Evolutionary conservation across 1,140 invertebrate species (phyloP).

Genomic region (Drosophila rhopaloa): DNA sequence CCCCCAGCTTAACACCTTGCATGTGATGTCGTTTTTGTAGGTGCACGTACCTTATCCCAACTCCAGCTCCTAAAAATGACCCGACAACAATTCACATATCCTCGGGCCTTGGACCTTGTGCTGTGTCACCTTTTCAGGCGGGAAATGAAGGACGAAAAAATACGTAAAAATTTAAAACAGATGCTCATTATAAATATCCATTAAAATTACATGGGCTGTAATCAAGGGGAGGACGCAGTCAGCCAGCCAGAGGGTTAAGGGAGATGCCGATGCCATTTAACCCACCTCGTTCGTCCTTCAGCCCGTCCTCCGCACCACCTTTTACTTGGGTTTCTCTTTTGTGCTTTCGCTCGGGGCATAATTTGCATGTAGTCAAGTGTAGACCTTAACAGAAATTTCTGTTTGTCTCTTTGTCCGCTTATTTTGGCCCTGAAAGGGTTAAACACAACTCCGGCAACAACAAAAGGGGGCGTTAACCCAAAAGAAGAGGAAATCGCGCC

Average conservation of each 20-base stretch:
- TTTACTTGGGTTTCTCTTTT: slow-evolving; percentile 28
- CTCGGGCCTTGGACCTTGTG: slow-evolving; percentile 45
- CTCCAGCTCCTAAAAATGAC: slow-evolving; percentile 53
- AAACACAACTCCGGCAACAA: slow-evolving; percentile 20
- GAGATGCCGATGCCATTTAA: slow-evolving; percentile 14
- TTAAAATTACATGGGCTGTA: slow-evolving; percentile 76
- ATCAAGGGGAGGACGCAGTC: slow-evolving; percentile 35
- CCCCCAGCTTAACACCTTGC: slow-evolving; percentile 66
- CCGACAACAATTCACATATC: slow-evolving; percentile 76
- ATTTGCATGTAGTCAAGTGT: slow-evolving; percentile 72
- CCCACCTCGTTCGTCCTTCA: slow-evolving; percentile 18
- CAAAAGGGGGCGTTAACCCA: slow-evolving; percentile 49
- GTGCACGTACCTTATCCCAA: slow-evolving; percentile 2
- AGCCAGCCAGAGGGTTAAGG: slow-evolving; percentile 14
- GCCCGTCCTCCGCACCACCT: slow-evolving; percentile 9
- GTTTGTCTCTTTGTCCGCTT: slow-evolving; percentile 45
- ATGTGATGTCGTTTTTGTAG: slow-evolving; percentile 13
- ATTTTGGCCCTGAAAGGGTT: slow-evolving; percentile 74
- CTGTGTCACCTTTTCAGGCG: slow-evolving; percentile 64
- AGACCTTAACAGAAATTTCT: slow-evolving; percentile 65
- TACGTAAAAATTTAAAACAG: slow-evolving; percentile 67
- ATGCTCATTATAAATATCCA: slow-evolving; percentile 80
- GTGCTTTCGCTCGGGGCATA: slow-evolving; percentile 54
- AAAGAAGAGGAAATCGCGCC: slow-evolving; percentile 56
- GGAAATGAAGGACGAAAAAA: slow-evolving; percentile 14